A percentile compares a stretch with the other conserved stretches of the same genome.
phyloP scores from a whole-genome alignment of 2,113 vertebrate genomes.

The Nicator chloris region DNA sequence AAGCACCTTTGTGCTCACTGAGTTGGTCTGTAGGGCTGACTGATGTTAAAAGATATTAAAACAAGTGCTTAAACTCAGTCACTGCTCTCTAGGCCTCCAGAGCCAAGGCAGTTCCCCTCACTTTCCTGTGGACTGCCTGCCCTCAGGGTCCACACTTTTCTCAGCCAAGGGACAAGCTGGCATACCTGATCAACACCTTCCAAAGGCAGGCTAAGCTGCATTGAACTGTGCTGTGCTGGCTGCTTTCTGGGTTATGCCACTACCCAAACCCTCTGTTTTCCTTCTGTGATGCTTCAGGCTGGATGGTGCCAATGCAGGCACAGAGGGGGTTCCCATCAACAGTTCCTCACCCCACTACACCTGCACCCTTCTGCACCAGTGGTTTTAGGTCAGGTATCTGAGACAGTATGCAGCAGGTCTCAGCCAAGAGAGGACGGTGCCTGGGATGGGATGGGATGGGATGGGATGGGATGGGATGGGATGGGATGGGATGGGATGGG shows the following conservation, averaged over 20 bases:
- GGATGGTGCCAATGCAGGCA: background rate
- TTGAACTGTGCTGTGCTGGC: background rate
- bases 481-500: background rate
- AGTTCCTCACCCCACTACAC: background rate
- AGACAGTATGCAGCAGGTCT: accelerated
- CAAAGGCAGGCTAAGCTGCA: background rate
- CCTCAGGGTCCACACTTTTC: background rate
- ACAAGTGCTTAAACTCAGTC: background rate
- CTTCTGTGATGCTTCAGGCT: background rate
- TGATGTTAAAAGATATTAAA: background rate
- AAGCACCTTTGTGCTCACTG: background rate
- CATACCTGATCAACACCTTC: background rate
- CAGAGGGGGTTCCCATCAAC: background rate
- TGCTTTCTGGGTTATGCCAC: background rate
- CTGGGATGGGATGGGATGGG: background rate
- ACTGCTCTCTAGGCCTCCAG: background rate
- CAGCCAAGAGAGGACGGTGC: background rate
- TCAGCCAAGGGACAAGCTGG: background rate
- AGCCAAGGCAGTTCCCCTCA: background rate
- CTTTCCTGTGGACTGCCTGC: background rate
- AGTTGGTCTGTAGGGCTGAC: background rate
- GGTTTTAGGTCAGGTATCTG: background rate
- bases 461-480: background rate
- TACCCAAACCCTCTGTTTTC: background rate
- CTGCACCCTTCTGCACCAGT: background rate